phyloP scores from a whole-genome alignment of 2,797 vertebrate species.

The Enteromius radiatus region DNA sequence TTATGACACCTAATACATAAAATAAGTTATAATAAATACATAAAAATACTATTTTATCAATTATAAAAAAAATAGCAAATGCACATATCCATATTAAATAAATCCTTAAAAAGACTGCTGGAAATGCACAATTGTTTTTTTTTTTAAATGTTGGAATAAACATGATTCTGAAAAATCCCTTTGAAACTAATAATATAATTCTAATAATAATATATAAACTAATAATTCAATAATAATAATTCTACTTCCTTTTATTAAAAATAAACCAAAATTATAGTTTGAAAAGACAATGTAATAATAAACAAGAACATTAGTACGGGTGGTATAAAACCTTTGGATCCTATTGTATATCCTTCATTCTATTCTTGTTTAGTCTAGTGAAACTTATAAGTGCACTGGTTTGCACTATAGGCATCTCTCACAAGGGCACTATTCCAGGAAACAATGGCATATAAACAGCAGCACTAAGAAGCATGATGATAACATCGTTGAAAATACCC shows the following conservation, averaged over 20 bases:
- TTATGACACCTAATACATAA: not conserved
- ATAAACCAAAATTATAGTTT: not conserved
- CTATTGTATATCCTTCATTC: slow-evolving; percentile 1
- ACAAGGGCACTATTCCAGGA: slow-evolving; percentile 33
- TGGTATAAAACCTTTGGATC: not conserved
- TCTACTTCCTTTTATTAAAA: not conserved
- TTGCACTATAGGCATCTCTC: slow-evolving; percentile 38
- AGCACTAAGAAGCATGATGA: slow-evolving; percentile 39
- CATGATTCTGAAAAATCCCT: not conserved
- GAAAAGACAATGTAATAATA: not conserved
- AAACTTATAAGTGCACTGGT: slow-evolving; percentile 44
- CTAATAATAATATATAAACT: too few relatives aligned
- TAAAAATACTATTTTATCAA: not conserved
- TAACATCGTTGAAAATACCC: slow-evolving; percentile 57
- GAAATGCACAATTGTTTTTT: too few relatives aligned
- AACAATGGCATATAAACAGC: slow-evolving; percentile 37
- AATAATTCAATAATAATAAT: too few relatives aligned
- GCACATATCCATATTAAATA: not conserved
- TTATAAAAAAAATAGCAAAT: not conserved
- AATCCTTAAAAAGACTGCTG: not conserved
- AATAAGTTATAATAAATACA: too few relatives aligned
- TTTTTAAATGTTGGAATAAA: not conserved
- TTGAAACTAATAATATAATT: too few relatives aligned
- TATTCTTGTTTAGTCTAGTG: not conserved
- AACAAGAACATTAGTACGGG: not conserved